A percentile compares a stretch with the other conserved stretches of the same genome.
Conservation (phyloP, 1,140 invertebrate genomes). For the Bombus confusus region DNA sequence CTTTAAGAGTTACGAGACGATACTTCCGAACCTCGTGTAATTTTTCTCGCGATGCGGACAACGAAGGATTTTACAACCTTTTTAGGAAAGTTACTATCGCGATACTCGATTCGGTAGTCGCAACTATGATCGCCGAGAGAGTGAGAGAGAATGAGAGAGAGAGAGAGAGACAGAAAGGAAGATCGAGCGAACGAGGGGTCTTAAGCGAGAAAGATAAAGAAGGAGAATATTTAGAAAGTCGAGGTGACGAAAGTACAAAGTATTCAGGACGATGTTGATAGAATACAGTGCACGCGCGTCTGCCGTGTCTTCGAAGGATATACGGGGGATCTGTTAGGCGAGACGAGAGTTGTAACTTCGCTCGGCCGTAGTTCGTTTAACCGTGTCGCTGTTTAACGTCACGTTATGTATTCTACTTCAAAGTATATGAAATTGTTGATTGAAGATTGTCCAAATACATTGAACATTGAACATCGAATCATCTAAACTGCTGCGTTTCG, state of each 20-base stretch:
- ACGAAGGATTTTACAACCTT: not conserved
- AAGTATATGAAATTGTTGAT: constrained; percentile 79
- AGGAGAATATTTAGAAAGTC: not conserved
- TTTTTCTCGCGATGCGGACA: not conserved
- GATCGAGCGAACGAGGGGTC: not conserved
- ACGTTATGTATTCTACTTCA: constrained; percentile 75
- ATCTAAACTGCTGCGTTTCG: constrained; percentile 77
- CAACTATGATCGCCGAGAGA: not conserved
- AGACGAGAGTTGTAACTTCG: constrained; percentile 21
- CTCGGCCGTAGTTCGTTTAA: constrained; percentile 47
- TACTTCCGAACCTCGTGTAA: not conserved
- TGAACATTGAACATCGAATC: constrained; percentile 76
- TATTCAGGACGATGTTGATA: not conserved
- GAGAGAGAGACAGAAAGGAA: not conserved
- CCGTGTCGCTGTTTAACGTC: constrained; percentile 50
- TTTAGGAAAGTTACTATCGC: not conserved
- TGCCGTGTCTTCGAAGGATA: not conserved
- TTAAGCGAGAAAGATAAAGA: not conserved
- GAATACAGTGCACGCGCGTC: not conserved
- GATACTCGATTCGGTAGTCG: constrained; percentile 1
- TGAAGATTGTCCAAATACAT: constrained; percentile 80
- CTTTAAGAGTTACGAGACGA: too few species aligned
- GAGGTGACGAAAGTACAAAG: constrained; percentile 15
- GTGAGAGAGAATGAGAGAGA: not conserved
- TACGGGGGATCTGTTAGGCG: not conserved